A percentile compares a stretch with the other conserved stretches of the same genome.
Conservation (phyloP, 1,140 invertebrate genomes). For the Andrena cerasifolii region DNA sequence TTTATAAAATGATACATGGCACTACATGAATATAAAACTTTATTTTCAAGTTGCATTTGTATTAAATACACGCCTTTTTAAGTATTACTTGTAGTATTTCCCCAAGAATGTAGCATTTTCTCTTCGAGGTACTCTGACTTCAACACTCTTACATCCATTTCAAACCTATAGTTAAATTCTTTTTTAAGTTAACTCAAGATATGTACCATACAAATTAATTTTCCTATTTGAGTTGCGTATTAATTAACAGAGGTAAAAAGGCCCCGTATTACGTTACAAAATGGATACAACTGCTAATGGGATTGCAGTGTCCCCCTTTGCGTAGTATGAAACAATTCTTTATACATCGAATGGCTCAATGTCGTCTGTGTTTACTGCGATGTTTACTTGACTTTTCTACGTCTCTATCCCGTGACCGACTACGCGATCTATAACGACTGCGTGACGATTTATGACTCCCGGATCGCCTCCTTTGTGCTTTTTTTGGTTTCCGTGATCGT, state of each 20-base stretch:
- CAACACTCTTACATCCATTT: slow-evolving; percentile 18
- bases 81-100: slow-evolving; percentile 55
- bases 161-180: slow-evolving; percentile 23
- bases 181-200: slow-evolving; percentile 38
- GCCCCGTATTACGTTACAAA: slow-evolving; percentile 45
- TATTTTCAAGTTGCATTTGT: slow-evolving; percentile 54
- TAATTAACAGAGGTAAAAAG: slow-evolving; percentile 32
- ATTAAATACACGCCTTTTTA: slow-evolving; percentile 45
- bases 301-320: neutral
- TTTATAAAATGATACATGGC: slow-evolving; percentile 65
- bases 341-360: slow-evolving; percentile 52
- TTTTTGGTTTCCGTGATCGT: slow-evolving; percentile 80
- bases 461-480: slow-evolving; percentile 77
- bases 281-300: slow-evolving; percentile 4
- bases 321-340: neutral
- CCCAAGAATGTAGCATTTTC: slow-evolving; percentile 53
- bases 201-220: slow-evolving; percentile 37
- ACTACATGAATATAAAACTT: slow-evolving; percentile 64
- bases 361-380: slow-evolving; percentile 77
- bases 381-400: slow-evolving; percentile 77
- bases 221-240: slow-evolving; percentile 24
- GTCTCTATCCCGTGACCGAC: slow-evolving; percentile 81
- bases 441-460: slow-evolving; percentile 82
- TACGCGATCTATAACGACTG: slow-evolving; percentile 83
- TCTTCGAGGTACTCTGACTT: slow-evolving; percentile 32